Evolutionary conservation across 2,797 vertebrate species (phyloP), one percentile per base, ranked within the genome.

Genomic region (Hoplostethus mediterraneus): DNA sequence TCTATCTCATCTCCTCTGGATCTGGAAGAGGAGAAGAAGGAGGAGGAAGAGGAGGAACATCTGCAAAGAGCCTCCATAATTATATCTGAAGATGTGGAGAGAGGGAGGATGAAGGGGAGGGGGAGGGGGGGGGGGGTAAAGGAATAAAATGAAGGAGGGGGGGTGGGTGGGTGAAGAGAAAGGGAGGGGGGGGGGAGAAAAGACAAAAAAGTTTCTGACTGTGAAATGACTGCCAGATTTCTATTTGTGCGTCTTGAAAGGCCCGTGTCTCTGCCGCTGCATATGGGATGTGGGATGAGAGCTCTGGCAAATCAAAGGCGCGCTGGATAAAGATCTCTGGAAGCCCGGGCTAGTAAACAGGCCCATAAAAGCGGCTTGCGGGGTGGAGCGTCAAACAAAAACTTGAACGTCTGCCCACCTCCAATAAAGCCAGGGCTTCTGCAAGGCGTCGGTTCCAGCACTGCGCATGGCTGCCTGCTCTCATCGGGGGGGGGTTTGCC

Each of bases 251-350:
- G 54, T 92, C 89, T 93, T 92, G 89, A 93, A 92, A 94, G 88
- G 75, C 89, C 84, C 25, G 60, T 90, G 90, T 94, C 90, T 90
- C 84, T 82, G 87, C 92, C 80, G 83, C 92, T 92, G 88, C 90
- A 92, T 89, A 93, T 94, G 93, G 94, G 91, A 94, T 93, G 92
- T 93, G 93, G 92, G 93, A 94, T 92, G 91, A 86, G 91, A 92
- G 90, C 85, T 92, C 89, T 92, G 92, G 92, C 89, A 92, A 94
- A 94, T 95, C 92, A 94, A 93, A 94, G 92, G 86, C 84, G 31
- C 56, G 42, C 85, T 88, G 86, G 94, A 94, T 94, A 93, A 91
- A 90, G 91, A 93, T 94, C 92, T 94, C 90, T 94, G 93, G 93
- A 94, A 94, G 92, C 87, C 81, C 77, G 64, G 86, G 89, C 92